A percentile compares a stretch with the other conserved stretches of the same genome.
Conservation (phyloP, 2,888 invertebrate genomes). For the Noctua janthe region DNA sequence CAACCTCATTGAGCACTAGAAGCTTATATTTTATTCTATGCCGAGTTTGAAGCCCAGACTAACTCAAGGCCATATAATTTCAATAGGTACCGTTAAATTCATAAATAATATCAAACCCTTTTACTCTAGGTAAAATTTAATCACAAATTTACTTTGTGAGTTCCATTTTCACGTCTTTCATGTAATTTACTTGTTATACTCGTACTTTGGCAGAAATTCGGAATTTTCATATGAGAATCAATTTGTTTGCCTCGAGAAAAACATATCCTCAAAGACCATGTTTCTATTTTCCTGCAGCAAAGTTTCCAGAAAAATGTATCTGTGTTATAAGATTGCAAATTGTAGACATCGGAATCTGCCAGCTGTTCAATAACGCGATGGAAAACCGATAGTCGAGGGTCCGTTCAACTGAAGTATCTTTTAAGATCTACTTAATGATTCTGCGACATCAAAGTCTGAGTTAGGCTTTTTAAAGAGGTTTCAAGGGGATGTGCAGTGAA, state of each 20-base stretch:
- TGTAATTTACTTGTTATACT: not conserved
- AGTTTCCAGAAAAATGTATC: not conserved
- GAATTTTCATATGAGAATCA: not conserved
- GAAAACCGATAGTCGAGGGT: conserved; percentile 46
- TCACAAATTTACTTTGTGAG: conserved; percentile 13
- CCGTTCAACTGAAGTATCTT: conserved; percentile 29
- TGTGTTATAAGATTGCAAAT: conserved; percentile 10
- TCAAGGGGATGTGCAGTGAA: conserved; percentile 2
- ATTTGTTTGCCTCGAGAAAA: not conserved
- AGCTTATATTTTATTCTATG: not conserved
- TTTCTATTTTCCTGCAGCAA: not conserved
- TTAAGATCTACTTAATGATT: conserved; percentile 44
- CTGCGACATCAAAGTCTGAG: conserved; percentile 26
- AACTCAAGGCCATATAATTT: not conserved
- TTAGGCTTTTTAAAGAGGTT: conserved; percentile 42
- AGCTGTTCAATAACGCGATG: conserved; percentile 12
- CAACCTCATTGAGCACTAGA: not conserved
- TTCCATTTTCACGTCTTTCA: not conserved
- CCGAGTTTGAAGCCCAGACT: not conserved
- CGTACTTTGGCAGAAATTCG: not conserved
- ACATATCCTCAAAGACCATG: not conserved
- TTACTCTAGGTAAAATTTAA: not conserved
- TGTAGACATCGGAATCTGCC: conserved; percentile 11
- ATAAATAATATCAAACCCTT: not conserved
- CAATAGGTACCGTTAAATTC: conserved; percentile 1